Evolutionary conservation across 2,113 vertebrate genomes (phyloP).

Genomic region (Odocoileus virginianus): DNA sequence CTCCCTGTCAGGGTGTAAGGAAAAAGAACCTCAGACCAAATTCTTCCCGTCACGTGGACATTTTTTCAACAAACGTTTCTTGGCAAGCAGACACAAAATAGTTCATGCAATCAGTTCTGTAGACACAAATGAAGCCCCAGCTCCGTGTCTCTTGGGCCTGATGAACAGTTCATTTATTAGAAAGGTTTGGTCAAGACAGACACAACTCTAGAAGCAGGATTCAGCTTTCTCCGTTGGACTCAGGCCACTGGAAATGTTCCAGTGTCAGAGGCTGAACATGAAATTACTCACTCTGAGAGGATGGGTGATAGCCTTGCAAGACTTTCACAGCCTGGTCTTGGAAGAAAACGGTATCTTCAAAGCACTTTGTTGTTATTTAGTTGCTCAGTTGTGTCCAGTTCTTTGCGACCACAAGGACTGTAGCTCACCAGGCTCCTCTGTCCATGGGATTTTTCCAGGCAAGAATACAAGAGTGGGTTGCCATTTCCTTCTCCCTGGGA

Average conservation of each 20-base stretch:
- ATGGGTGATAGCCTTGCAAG: rapidly evolving
- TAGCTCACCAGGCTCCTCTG: background rate
- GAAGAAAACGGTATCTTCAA: background rate
- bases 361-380: background rate
- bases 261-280: background rate
- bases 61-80: background rate
- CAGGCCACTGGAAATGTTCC: background rate
- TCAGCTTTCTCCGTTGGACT: background rate
- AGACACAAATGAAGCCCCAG: background rate
- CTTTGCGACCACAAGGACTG: background rate
- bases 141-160: background rate
- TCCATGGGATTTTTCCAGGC: background rate
- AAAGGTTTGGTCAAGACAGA: background rate
- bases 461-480: background rate
- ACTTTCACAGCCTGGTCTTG: background rate
- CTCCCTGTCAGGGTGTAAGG: background rate
- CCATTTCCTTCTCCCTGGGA: background rate
- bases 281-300: background rate
- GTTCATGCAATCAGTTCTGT: background rate
- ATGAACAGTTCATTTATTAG: background rate
- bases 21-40: background rate
- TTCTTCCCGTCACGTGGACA: background rate
- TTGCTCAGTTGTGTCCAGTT: background rate
- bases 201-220: background rate
- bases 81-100: background rate